Conservation (phyloP, 2,797 vertebrate genomes). For the Artibeus jamaicensis region DNA sequence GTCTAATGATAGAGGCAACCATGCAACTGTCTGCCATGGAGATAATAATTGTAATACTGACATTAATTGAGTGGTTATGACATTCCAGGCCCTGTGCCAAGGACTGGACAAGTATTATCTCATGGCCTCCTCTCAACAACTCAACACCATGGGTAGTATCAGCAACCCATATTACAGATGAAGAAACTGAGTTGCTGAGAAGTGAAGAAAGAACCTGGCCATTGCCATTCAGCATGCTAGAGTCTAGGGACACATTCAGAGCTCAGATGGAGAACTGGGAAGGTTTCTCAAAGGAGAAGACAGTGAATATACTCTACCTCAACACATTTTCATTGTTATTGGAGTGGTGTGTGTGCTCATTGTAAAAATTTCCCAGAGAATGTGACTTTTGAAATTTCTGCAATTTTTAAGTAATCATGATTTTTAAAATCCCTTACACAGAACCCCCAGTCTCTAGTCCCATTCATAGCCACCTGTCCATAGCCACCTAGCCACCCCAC, state of each 20-base stretch:
- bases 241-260: not conserved
- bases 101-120: not conserved
- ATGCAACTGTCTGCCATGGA: not conserved
- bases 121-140: not conserved
- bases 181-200: slow-evolving; percentile 9
- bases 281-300: not conserved
- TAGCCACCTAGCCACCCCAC: not conserved
- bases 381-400: not conserved
- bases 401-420: not conserved
- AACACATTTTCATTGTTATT: not conserved
- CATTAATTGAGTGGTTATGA: not conserved
- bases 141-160: not conserved
- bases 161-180: not conserved
- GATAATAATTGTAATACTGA: not conserved
- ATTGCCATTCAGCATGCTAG: not conserved
- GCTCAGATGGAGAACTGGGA: not conserved
- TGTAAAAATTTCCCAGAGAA: not conserved
- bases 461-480: not conserved
- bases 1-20: not conserved
- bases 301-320: not conserved
- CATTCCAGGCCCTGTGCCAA: not conserved
- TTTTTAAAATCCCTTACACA: not conserved
- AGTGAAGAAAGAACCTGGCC: not conserved
- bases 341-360: not conserved
- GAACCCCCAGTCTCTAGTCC: not conserved